Base-by-base conservation (phyloP, 1,140 invertebrate species). In the Spodoptera frugiperda region DNA sequence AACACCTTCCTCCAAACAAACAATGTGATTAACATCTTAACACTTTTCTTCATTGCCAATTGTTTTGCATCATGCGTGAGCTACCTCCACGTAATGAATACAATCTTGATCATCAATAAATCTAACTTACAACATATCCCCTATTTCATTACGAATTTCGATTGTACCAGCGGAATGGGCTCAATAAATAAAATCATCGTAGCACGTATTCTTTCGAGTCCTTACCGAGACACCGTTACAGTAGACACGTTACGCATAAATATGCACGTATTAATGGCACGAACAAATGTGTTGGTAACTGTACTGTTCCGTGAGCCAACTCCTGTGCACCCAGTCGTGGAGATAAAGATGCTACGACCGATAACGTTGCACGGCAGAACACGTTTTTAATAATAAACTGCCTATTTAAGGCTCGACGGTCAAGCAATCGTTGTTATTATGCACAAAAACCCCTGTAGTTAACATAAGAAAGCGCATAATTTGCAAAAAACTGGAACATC, bases 241-340 rank as follows among this genome's bases (percentile, higher is more conserved):
- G 77, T 70, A 90, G 86, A 89, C 91, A 90, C 87, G 91, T 86
- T 84, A 88, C 87, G 92, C 92, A 93, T 93, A 91, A 92, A 89
- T 92, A 92, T 93, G 89, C 91, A 91, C 84, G 87, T 89, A 91
- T 89, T 87, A 91, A 89, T 91, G 86, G 85, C 88, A 90, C 86
- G 86, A 89, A 89, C 87, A 75, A 84, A 89, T 89, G 89, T 91
- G 88, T 83, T 65, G 79, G 72, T 92, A 93, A 92, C 91, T 91
- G 90, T 92, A 90, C 84, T 81, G 80, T 87, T 78, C 83, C 84
- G 84, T 87, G 88, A 84, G 86, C 81, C 80, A 10, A 84, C 81
- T 89, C 84, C 89, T 90, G 89, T 78, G 82, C 87, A 87, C 76
- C 82, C 84, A 86, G 80, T 87, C 86, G 87, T 85, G 86, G 73